Conservation (phyloP, 2,888 invertebrate genomes). For the Cosmia pyralina region DNA sequence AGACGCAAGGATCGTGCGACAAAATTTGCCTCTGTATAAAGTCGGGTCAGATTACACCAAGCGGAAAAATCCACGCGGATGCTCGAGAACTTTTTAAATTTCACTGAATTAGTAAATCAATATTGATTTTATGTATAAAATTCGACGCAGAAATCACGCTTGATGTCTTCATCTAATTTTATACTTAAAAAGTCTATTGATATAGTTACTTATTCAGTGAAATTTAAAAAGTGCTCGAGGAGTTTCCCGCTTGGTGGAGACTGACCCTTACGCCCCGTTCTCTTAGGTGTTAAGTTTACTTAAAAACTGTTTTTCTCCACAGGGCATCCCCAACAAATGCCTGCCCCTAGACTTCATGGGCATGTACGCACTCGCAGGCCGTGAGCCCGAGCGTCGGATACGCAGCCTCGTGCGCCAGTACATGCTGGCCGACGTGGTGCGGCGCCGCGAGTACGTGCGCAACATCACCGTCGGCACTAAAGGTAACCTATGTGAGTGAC, state of each 20-base stretch:
- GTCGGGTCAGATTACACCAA: no score
- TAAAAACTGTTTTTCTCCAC: neutral
- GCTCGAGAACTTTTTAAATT: no score
- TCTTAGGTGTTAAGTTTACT: neutral
- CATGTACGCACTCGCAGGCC: slow-evolving; percentile 97
- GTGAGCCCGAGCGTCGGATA: slow-evolving; percentile 95
- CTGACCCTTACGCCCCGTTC: no score
- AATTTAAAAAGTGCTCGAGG: no score
- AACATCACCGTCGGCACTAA: slow-evolving; percentile 93
- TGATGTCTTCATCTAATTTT: no score
- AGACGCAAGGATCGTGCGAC: neutral
- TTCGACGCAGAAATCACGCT: no score
- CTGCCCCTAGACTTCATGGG: slow-evolving; percentile 99
- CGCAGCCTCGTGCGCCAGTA: slow-evolving; percentile 93
- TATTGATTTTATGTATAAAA: no score
- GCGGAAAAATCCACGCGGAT: no score
- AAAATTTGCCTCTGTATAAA: neutral
- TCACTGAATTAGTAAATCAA: no score
- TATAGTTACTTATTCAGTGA: no score
- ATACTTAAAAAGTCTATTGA: no score
- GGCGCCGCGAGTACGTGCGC: slow-evolving; percentile 97
- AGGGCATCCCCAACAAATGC: slow-evolving; percentile 96
- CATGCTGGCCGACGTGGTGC: slow-evolving; percentile 96
- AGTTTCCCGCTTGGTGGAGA: no score
- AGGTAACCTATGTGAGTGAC: slow-evolving; percentile 72